Evolutionary conservation across 2,888 invertebrate species (phyloP).

Genomic region (Dicranocentrus wangi): DNA sequence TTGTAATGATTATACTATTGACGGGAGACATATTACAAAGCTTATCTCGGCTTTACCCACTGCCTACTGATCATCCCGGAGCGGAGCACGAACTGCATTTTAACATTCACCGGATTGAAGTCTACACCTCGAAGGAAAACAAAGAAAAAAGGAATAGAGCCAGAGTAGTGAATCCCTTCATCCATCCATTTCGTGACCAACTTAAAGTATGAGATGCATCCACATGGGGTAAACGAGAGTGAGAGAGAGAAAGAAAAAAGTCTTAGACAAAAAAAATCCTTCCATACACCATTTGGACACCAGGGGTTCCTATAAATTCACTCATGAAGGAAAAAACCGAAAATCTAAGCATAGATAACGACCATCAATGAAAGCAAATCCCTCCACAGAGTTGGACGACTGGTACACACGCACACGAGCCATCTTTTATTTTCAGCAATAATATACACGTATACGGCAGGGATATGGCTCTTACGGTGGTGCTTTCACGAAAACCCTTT

Average conservation of each 20-base stretch:
- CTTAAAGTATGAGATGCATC: slow-evolving; percentile 39
- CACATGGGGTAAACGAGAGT: slow-evolving; percentile 7
- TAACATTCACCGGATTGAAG: slow-evolving; percentile 12
- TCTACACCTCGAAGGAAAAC: not conserved
- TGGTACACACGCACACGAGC: slow-evolving; percentile 60
- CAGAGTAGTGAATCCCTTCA: slow-evolving; percentile 46
- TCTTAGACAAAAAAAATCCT: slow-evolving; percentile 46
- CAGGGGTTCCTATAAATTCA: slow-evolving; percentile 61
- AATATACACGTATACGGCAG: slow-evolving; percentile 37
- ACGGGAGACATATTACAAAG: slow-evolving; percentile 54
- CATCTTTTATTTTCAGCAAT: slow-evolving; percentile 60
- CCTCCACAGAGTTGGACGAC: slow-evolving; percentile 46
- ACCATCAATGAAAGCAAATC: slow-evolving; percentile 65
- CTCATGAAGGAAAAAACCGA: slow-evolving; percentile 34
- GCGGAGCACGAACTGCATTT: not conserved
- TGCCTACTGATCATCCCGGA: slow-evolving; percentile 29
- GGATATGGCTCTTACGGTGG: slow-evolving; percentile 23
- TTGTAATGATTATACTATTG: slow-evolving; percentile 51
- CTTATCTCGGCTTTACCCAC: slow-evolving; percentile 28
- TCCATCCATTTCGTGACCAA: slow-evolving; percentile 64
- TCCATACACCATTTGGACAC: slow-evolving; percentile 52
- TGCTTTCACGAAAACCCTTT: slow-evolving; percentile 26
- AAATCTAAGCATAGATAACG: slow-evolving; percentile 64
- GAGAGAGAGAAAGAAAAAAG: slow-evolving; percentile 18
- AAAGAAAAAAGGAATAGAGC: slow-evolving; percentile 22